Base-by-base conservation (phyloP, 2,888 invertebrate species). In the Zygothrica quintamaculata region DNA sequence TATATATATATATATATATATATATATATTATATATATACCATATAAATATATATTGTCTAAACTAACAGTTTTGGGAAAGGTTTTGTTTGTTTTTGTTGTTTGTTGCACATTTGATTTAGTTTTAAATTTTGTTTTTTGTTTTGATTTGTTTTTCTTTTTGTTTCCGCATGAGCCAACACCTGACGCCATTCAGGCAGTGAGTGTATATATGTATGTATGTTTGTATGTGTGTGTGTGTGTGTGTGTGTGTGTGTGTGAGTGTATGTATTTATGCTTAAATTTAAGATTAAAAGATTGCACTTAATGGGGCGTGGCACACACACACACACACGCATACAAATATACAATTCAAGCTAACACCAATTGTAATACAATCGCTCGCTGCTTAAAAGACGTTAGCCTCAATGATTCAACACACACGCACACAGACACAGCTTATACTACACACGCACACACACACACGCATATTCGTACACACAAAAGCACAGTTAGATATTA, bases 151-250 rank as follows among this genome's bases (percentile, higher is more conserved):
- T 47, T 42, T 37, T 51, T 51, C 29, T 48, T 37, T 68, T 59
- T 60, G 51, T 60, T 60, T 48, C 65, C 85, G 73, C 75, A 70
- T 82, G 64, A 84, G 76, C 90, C 91, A 91, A 90, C 90, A 90
- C 90, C 90, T 89, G 87, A 89, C 89, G 88, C 80, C 85, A 80
- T 85, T 89, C 87, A 87, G 84, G 70, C 73, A 76, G 82, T 69
- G 79, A 84, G 79, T 58, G 67, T 47, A 42, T 12, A 25, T 18
- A 37, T 25, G 25, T 51, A 22, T 34, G 34, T 26, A 22, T 29
- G 39, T 47, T 15, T 47, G 43, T 36, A 31, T 48, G 42, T 51
- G 34, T 18, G 37, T 42, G 37, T 40, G 46, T 29, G 15, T 42
- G 7, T 42, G 16, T 18, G 26, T 48, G 16, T 12, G 29, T 15